These are phyloP conservation scores for Phenganax stokvisi DNA, from an alignment of 92 coral and sea anemone species.

Conservation along the genomic window DNA sequence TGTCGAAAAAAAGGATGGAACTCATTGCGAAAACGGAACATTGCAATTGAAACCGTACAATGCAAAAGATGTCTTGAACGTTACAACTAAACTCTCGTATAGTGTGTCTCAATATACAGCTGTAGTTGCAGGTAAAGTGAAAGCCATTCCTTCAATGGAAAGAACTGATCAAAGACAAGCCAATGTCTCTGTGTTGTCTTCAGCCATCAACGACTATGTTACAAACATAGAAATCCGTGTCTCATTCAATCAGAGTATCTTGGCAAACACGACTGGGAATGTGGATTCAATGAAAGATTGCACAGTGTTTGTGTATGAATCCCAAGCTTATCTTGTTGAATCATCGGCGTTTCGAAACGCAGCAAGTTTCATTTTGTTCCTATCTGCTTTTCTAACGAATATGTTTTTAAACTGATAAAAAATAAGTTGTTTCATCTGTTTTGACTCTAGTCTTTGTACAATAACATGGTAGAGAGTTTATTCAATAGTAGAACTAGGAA, in stretches of 20 bases:
- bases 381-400: background rate
- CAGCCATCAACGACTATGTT: constrained; percentile 9
- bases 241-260: constrained; percentile 13
- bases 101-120: background rate
- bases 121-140: background rate
- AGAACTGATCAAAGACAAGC: background rate
- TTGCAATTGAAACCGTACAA: background rate
- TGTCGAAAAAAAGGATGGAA: background rate
- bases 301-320: background rate
- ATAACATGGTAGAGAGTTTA: too few relatives aligned
- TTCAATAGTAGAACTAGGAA: too few relatives aligned
- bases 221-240: background rate
- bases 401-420: background rate
- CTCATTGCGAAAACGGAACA: background rate
- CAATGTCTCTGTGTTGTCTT: background rate
- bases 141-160: background rate
- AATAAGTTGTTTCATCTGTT: too few relatives aligned
- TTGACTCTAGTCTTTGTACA: too few relatives aligned
- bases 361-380: background rate
- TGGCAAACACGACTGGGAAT: background rate
- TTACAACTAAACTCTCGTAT: constrained; percentile 24
- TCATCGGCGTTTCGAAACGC: background rate
- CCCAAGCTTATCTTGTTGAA: constrained; percentile 1
- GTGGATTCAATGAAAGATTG: background rate
- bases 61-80: background rate